Evolutionary conservation across 2,797 vertebrate species (phyloP).

Genomic region (Myotis pilosus): DNA sequence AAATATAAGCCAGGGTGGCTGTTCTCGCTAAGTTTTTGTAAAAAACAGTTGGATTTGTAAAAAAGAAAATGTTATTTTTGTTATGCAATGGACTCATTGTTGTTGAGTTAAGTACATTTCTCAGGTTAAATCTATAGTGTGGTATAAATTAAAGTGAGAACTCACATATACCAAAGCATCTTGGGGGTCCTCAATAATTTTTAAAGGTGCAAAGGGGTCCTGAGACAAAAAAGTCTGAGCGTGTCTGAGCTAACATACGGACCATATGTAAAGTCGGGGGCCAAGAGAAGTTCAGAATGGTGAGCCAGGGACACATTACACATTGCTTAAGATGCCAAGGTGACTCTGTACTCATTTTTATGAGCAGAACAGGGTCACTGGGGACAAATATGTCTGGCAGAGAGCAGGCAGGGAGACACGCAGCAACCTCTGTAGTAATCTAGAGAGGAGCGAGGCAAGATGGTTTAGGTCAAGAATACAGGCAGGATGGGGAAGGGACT

Average conservation of each 20-base stretch:
- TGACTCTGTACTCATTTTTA: neutral
- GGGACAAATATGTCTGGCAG: neutral
- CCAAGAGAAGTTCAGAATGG: neutral
- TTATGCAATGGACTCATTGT: neutral
- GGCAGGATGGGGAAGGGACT: neutral
- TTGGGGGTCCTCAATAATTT: neutral
- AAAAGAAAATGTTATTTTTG: neutral
- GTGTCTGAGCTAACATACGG: neutral
- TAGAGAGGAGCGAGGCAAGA: neutral
- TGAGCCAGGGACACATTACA: neutral
- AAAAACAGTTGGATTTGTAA: neutral
- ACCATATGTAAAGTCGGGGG: neutral
- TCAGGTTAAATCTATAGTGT: neutral
- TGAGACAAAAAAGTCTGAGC: neutral
- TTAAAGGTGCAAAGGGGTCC: neutral
- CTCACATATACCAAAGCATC: neutral
- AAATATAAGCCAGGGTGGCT: neutral
- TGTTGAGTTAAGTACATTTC: neutral
- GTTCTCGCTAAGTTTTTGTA: neutral
- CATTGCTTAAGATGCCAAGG: neutral
- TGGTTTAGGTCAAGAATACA: neutral
- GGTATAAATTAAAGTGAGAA: neutral
- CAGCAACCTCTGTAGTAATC: neutral
- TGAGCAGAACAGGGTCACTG: neutral
- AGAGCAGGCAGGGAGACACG: neutral